Conservation (phyloP, 92 coral and sea anemone genomes). For the Bergia sp. region DNA sequence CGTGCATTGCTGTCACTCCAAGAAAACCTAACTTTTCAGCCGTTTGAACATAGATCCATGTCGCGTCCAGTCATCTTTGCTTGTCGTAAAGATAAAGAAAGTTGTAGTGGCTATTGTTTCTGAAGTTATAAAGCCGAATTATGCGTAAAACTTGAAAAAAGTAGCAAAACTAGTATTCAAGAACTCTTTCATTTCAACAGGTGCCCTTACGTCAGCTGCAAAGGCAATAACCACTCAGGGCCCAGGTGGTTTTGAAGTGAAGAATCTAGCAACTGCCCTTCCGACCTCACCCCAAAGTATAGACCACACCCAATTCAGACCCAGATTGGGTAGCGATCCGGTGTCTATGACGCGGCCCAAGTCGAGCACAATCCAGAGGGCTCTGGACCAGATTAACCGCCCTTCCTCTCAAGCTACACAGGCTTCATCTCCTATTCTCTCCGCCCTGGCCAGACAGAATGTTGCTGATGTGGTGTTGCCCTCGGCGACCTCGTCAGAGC, state of each 20-base stretch:
- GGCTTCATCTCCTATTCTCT: slow-evolving; percentile 76
- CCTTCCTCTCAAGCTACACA: slow-evolving; percentile 32
- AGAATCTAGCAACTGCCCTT: slow-evolving; percentile 10
- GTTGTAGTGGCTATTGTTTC: not conserved
- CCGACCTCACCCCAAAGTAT: not conserved
- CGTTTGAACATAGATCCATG: too few species aligned
- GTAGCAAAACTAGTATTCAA: not conserved
- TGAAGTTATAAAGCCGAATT: not conserved
- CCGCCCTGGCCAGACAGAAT: slow-evolving; percentile 84
- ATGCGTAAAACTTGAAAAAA: not conserved
- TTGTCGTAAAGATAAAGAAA: too few species aligned
- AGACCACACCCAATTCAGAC: slow-evolving; percentile 1
- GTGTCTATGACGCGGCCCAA: slow-evolving; percentile 36
- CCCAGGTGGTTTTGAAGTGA: slow-evolving; percentile 39
- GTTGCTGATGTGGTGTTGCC: slow-evolving; percentile 65
- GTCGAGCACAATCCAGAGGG: slow-evolving; percentile 73
- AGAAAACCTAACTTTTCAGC: too few species aligned
- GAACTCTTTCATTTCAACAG: not conserved
- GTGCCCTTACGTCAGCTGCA: slow-evolving; percentile 67
- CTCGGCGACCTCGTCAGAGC: slow-evolving; percentile 52
- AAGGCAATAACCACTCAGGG: slow-evolving; percentile 60
- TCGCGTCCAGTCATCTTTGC: too few species aligned
- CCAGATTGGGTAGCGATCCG: slow-evolving; percentile 22
- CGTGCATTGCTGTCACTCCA: too few species aligned
- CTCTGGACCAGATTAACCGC: slow-evolving; percentile 64